Percentiles rank a stretch among this genome's conserved stretches.
phyloP scores from a whole-genome alignment of 2,113 vertebrate species.

The Cephalopholis sonnerati region DNA sequence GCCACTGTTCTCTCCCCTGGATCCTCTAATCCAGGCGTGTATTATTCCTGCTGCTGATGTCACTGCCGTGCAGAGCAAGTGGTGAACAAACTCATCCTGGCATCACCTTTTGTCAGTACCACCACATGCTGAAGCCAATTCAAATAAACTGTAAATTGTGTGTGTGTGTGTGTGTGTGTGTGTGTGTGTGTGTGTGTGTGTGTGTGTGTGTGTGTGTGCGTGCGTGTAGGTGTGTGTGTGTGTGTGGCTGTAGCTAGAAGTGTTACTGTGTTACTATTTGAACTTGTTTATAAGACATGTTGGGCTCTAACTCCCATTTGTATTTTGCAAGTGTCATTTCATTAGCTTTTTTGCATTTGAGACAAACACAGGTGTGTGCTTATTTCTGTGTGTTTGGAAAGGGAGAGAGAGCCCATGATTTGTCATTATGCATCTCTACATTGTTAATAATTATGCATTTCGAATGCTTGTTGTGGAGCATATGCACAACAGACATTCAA shows the following conservation, averaged over 20 bases:
- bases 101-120: conserved; percentile 35
- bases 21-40: conserved; percentile 70
- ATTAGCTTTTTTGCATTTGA: conserved; percentile 5
- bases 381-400: not conserved
- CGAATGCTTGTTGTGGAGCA: conserved; percentile 5
- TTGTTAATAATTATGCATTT: not conserved
- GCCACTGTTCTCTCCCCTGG: conserved; percentile 55
- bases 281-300: not conserved
- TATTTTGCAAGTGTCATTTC: not conserved
- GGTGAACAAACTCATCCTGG: conserved; percentile 37
- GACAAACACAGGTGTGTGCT: not conserved
- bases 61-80: conserved; percentile 35
- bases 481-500: conserved; percentile 31
- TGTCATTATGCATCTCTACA: not conserved
- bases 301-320: too few relatives aligned
- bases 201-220: not conserved
- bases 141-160: not conserved
- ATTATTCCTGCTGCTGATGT: conserved; percentile 72
- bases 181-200: too few relatives aligned
- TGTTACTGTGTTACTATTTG: not conserved
- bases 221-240: too few relatives aligned
- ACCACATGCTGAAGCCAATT: not conserved
- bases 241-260: not conserved
- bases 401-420: too few relatives aligned
- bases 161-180: too few relatives aligned